A percentile compares a stretch with the other conserved stretches of the same genome.
phyloP scores from a whole-genome alignment of 2,113 vertebrate species.

The Indicator maculatus region DNA sequence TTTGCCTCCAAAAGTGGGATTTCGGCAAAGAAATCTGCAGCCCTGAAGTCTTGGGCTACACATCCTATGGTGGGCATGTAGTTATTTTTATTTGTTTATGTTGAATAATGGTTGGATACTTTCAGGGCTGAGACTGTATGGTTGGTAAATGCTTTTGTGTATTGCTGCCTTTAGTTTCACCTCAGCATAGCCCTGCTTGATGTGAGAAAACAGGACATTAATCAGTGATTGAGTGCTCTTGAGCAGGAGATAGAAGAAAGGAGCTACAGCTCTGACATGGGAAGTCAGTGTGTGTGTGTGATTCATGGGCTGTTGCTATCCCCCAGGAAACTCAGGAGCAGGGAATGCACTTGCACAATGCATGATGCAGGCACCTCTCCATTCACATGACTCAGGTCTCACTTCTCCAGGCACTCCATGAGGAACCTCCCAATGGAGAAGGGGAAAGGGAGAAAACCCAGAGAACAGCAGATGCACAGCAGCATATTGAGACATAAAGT shows the following conservation, averaged over 20 bases:
- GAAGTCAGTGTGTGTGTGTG: not conserved
- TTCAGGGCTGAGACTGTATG: not conserved
- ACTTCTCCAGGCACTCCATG: not conserved
- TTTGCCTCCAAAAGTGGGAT: not conserved
- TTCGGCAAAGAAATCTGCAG: not conserved
- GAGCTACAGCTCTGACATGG: not conserved
- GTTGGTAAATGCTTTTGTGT: not conserved
- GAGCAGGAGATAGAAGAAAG: not conserved
- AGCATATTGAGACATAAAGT: not conserved
- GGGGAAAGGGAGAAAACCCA: not conserved
- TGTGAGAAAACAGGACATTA: not conserved
- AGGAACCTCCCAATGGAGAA: not conserved
- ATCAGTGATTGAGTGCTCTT: not conserved
- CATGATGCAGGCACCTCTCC: not conserved
- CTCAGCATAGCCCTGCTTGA: not conserved
- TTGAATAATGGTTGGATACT: not conserved
- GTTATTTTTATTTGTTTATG: not conserved
- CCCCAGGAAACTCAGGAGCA: not conserved
- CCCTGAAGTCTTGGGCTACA: not conserved
- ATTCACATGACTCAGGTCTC: not conserved
- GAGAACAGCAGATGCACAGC: not conserved
- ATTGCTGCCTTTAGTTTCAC: not conserved
- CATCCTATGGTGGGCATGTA: no score
- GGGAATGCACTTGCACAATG: not conserved
- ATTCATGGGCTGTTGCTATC: rapidly evolving